These are phyloP conservation scores for Forpus xanthops DNA, from an alignment of 2,797 vertebrate species.

Conservation along the genomic window DNA sequence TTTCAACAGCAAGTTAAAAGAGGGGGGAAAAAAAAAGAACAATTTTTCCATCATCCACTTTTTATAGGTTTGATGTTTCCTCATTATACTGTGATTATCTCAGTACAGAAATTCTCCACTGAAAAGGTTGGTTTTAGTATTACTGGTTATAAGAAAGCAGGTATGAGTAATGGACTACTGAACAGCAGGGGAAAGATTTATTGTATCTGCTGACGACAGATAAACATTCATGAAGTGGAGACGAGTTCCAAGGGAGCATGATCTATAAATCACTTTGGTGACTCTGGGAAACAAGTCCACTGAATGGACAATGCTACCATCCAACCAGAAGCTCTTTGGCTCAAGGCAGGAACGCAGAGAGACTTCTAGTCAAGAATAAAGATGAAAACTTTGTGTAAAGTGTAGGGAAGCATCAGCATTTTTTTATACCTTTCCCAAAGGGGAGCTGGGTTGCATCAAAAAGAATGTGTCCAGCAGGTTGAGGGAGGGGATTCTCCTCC, in stretches of 20 bases:
- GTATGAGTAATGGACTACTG: not conserved
- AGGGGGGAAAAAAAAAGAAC: not conserved
- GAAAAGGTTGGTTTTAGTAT: constrained; percentile 2
- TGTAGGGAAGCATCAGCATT: not conserved
- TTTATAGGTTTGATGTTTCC: not conserved
- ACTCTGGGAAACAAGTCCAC: not conserved
- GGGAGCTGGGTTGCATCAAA: not conserved
- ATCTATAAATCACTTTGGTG: not conserved
- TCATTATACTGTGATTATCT: not conserved
- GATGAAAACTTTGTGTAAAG: not conserved
- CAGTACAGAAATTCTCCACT: not conserved
- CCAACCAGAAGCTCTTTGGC: not conserved
- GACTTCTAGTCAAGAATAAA: not conserved
- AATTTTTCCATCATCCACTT: not conserved
- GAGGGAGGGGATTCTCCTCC: not conserved
- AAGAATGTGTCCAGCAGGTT: not conserved
- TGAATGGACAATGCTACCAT: not conserved
- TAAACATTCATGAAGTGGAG: not conserved
- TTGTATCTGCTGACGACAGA: not conserved
- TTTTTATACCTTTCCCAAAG: not conserved
- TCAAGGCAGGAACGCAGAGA: not conserved
- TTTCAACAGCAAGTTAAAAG: constrained; percentile 1
- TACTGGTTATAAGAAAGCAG: not conserved
- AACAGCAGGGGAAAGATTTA: not conserved
- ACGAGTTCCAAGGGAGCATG: not conserved